Evolutionary conservation across 2,113 vertebrate species (phyloP), one percentile per base, ranked within the genome.

Genomic region (Arothron firmamentum): DNA sequence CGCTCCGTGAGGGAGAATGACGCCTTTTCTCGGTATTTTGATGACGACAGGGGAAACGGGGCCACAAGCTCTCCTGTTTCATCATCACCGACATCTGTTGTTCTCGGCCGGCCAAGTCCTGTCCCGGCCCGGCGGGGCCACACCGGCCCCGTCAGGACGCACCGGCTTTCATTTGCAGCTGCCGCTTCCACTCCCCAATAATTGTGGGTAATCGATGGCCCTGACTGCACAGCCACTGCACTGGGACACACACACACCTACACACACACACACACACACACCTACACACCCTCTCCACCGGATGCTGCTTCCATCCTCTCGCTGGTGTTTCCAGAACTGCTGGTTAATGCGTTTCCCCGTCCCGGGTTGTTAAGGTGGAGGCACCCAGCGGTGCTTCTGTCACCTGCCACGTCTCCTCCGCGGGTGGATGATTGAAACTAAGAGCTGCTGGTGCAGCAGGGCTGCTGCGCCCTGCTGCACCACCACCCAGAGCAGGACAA

Each of bases 361-460:
- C 83, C 63, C 51, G 62, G 76, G 59, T 65, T 73, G 65, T 84
- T 78, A 82, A 57, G n/a, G 60, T 88, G 77, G 70, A 76, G 25
- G 49, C 62, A 25, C 73, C 73, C 62, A 56, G 56, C 71, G 58
- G 61, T 59, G 50, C 67, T 79, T 65, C 56, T 84, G 81, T 84
- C 82, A 82, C 74, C 80, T 85, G 81, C 76, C 84, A 73, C 80
- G 64, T 80, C 72, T 75, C 59, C 53, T 86, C 84, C 79, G 47
- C 75, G 67, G 56, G 59, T 87, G 56, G 86, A 86, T 88, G 82
- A 87, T 87, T 85, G 57, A 45, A 45, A 5, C 43, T 5, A 6
- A 47, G 45, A 45, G 43, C 16, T 6, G 43, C 16, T 74, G 74
- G 75, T 60, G 76, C 45, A 65, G 31, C 67, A 56, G 67, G 51